Base-by-base conservation (phyloP, 2,113 vertebrate genomes). In the Seriola rivoliana region DNA sequence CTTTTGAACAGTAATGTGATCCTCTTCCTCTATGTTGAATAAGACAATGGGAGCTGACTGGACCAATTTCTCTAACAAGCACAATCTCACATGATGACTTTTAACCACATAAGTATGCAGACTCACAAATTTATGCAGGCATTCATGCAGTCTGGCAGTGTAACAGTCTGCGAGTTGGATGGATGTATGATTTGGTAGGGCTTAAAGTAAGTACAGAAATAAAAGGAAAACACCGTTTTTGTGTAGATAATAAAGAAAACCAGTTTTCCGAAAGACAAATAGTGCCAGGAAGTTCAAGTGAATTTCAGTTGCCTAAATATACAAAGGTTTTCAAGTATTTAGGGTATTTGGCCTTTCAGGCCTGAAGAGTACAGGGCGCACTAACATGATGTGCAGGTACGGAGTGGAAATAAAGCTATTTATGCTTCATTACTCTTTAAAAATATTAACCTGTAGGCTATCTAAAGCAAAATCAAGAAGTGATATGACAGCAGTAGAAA, bases 51-150 rank as follows among this genome's bases (percentile, higher is more conserved):
- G 21, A 17, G 17, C 42, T 64, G 23, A 71, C 25, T 70, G 57
- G 48, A 5, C 42, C 5, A 8, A 40, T 66, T 76, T 57, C 10
- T 21, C 59, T 50, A 72, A 59, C 66, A 62, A 38, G 55, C 34
- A 65, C 19, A 62, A 58, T 48, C 40, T 74, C 19, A 52, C 9
- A 29, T 40, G 23, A 36, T 48, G 7, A 69, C n/a, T 5, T 44
- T 21, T 50, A 71, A 58, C 36, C 67, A 65, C 59, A 77, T 10
- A 46, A 44, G 17, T 57, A 65, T n/a, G n/a, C 46, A 54, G 36
- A 44, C 54, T 46, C 50, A 66, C 23, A 4, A 21, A 76, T 29
- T 32, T 12, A 36, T 54, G 58, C 29, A 63, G 42, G 7, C 46
- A 17, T 11, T 40, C 36, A 29, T 58, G 5, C 19, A 70, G 65